Percentiles rank a stretch among this genome's conserved stretches.
Evolutionary conservation across 2,113 vertebrate genomes (phyloP).

Genomic region (Mystacornis crossleyi): DNA sequence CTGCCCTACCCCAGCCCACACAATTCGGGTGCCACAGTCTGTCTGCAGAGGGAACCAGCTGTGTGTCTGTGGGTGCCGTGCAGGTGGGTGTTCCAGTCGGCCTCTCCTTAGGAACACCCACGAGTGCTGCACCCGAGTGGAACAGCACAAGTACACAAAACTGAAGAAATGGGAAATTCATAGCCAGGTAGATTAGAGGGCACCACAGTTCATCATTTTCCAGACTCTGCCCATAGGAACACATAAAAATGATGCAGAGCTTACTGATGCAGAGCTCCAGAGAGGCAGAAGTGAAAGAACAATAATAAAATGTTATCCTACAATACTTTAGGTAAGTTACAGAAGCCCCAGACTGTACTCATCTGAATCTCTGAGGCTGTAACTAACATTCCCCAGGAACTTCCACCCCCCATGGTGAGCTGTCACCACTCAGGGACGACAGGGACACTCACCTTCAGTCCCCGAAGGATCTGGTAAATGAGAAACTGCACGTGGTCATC

Average conservation of each 20-base stretch:
- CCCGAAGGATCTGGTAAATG: conserved; percentile 97
- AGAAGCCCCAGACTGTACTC: neutral
- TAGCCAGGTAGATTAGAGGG: neutral
- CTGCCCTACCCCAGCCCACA: neutral
- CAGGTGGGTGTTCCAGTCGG: neutral
- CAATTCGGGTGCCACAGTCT: neutral
- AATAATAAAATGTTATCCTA: neutral
- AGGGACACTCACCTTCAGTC: conserved; percentile 85
- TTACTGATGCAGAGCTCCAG: neutral
- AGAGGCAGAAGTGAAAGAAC: neutral
- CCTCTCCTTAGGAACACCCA: neutral
- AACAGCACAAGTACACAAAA: neutral
- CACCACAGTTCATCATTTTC: neutral
- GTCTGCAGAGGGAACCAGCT: neutral
- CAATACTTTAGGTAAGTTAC: accelerated
- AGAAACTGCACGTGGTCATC: conserved; percentile 99
- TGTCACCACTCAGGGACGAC: neutral
- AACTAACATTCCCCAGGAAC: neutral
- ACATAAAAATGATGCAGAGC: neutral
- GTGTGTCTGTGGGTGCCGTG: neutral
- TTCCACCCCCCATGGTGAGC: neutral
- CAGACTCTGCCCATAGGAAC: neutral
- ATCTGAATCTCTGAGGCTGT: neutral
- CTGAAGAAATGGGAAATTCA: neutral
- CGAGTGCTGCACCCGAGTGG: neutral